Base-by-base conservation (phyloP, 2,888 invertebrate genomes). In the Acronicta leporina region DNA sequence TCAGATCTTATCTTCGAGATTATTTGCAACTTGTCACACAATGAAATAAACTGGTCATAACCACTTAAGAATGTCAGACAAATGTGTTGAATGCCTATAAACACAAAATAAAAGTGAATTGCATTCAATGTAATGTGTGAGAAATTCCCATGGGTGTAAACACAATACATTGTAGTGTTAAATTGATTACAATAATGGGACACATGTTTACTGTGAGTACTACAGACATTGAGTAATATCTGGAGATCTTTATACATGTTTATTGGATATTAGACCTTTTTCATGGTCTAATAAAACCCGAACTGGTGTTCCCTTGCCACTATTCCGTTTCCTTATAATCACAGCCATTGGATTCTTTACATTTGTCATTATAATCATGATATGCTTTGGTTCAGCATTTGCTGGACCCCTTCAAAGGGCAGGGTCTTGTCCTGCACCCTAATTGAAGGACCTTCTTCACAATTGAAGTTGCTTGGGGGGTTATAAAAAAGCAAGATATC, bases 1-100 rank as follows among this genome's bases (percentile, higher is more conserved):
- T n/a, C 13, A n/a, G 45, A 56, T 53, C 46, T 74, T 74, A 69
- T 74, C 69, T 49, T 0, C 8, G 43, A 68, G 69, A 73, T 73
- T 50, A 62, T 50, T 41, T 62, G 45, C 7, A 25, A 61, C 40
- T 49, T 49, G 42, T 33, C 54, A 49, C 27, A 40, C 7, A 51
- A 40, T 54, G 13, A 27, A 27, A 0, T 68, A 49, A 60, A 61
- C 61, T 14, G 55, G 30, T 56, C 43, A 52, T 53, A 10, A 41
- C 20, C 33, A 50, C 48, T 67, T 53, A 0, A 61, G 38, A 25
- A 15, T 30, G 5, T 58, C 27, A 49, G 45, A 54, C 53, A 62
- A 44, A 43, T 2, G 33, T 52, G n/a, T 52, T 48, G 20, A 35
- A 20, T 4, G 2, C 9, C 15, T 16, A 46, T 46, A 40, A 61